phyloP scores from a whole-genome alignment of 2,797 vertebrate genomes.

The Cynodonichthys magdalenae region DNA sequence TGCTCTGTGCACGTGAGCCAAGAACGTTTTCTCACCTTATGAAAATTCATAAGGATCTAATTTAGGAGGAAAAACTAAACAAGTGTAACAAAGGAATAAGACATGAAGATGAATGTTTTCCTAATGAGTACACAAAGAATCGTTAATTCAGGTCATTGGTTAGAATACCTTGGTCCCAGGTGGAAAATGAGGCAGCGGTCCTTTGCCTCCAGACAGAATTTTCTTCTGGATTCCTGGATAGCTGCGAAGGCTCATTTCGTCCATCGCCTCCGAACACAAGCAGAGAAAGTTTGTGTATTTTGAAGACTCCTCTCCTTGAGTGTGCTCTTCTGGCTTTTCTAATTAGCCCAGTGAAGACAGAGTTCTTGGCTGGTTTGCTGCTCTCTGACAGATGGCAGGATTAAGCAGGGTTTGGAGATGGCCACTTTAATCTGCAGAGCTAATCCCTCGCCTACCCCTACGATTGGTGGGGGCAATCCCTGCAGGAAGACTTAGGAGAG shows the following conservation, averaged over 20 bases:
- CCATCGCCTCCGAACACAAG: conserved; percentile 69
- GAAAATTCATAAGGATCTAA: conserved; percentile 62
- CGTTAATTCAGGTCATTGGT: neutral
- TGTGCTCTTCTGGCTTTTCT: conserved; percentile 56
- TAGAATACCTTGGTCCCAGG: conserved; percentile 87
- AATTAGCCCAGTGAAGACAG: conserved; percentile 68
- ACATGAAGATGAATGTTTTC: neutral
- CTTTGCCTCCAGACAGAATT: conserved; percentile 86
- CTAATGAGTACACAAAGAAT: conserved; percentile 1
- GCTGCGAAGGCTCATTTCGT: conserved; percentile 84
- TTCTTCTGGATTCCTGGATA: conserved; percentile 88
- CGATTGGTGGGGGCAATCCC: conserved; percentile 68
- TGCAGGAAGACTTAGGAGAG: conserved; percentile 43
- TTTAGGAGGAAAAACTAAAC: conserved; percentile 42
- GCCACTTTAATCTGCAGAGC: conserved; percentile 79
- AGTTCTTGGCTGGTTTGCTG: conserved; percentile 63
- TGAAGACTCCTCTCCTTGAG: conserved; percentile 15
- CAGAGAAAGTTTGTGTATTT: conserved; percentile 29
- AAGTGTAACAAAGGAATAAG: conserved; percentile 42
- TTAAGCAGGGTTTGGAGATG: conserved; percentile 77
- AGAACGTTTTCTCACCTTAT: conserved; percentile 45
- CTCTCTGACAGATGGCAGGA: conserved; percentile 88
- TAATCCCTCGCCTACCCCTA: conserved; percentile 74
- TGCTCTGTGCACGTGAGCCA: conserved; percentile 59
- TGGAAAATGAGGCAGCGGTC: conserved; percentile 83